Percentiles rank a stretch among this genome's conserved stretches.
Conservation (phyloP, 2,888 invertebrate genomes). For the Pilophorus perplexus region DNA sequence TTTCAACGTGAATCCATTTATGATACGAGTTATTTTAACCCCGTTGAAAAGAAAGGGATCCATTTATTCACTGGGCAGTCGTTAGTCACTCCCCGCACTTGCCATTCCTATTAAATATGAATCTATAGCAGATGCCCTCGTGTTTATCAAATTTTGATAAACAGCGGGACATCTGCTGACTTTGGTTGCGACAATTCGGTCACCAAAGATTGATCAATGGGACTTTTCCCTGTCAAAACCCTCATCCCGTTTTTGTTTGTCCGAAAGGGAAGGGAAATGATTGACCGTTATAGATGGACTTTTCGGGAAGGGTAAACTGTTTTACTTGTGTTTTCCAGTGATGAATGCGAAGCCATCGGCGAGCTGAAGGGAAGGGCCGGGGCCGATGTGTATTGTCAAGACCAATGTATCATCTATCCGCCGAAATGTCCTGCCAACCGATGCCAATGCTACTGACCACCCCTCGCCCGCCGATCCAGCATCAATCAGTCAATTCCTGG, state of each 20-base stretch:
- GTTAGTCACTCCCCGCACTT: too few relatives aligned
- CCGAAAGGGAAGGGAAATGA: neutral
- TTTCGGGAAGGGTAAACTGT: neutral
- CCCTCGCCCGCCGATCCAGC: neutral
- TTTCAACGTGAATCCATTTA: too few relatives aligned
- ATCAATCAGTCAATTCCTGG: conserved; percentile 24
- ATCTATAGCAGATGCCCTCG: too few relatives aligned
- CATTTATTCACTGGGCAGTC: too few relatives aligned
- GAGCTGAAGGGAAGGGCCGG: conserved; percentile 69
- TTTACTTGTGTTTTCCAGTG: conserved; percentile 57
- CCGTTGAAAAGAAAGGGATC: too few relatives aligned
- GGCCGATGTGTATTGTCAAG: conserved; percentile 81
- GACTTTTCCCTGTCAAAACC: neutral
- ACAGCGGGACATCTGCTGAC: neutral
- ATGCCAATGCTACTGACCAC: conserved; percentile 65
- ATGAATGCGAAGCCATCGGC: conserved; percentile 78
- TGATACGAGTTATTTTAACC: too few relatives aligned
- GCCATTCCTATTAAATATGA: too few relatives aligned
- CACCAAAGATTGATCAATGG: conserved; percentile 22
- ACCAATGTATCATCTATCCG: conserved; percentile 75
- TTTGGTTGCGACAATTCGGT: neutral
- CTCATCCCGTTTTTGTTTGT: conserved; percentile 5
- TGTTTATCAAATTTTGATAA: too few relatives aligned
- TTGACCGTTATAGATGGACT: conserved; percentile 23
- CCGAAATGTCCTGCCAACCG: conserved; percentile 68